phyloP scores from a whole-genome alignment of 2,888 invertebrate species.

The Ptychoptera contaminata region DNA sequence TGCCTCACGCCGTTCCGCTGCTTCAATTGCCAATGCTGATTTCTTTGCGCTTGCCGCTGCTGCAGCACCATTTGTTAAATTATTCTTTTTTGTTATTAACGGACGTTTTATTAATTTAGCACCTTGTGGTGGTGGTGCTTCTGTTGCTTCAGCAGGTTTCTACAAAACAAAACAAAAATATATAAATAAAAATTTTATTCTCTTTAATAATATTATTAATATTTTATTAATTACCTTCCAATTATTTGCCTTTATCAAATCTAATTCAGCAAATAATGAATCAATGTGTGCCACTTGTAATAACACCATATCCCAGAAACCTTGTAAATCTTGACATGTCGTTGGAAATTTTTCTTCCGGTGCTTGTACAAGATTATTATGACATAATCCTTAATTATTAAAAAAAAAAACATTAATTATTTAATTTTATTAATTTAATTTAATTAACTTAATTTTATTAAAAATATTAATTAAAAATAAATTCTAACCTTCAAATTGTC shows the following conservation, averaged over 20 bases:
- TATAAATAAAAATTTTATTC: neutral
- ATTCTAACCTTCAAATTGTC: conserved; percentile 70
- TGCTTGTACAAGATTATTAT: conserved; percentile 47
- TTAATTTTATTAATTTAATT: neutral
- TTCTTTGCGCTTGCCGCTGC: conserved; percentile 13
- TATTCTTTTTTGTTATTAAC: conserved; percentile 12
- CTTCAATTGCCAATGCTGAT: conserved; percentile 18
- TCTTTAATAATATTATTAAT: neutral
- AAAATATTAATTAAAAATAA: neutral
- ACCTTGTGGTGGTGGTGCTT: conserved; percentile 12
- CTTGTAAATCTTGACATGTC: conserved; percentile 76
- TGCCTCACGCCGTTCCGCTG: conserved; percentile 45
- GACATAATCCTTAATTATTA: conserved; percentile 39
- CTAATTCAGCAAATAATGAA: conserved; percentile 55
- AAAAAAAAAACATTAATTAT: conserved; percentile 13
- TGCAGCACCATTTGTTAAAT: conserved; percentile 8
- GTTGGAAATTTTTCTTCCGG: conserved; percentile 75
- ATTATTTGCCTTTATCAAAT: conserved; percentile 41
- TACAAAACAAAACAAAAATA: conserved; percentile 9
- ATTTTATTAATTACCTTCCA: conserved; percentile 40
- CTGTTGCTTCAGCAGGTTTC: conserved; percentile 13
- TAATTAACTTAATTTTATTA: neutral
- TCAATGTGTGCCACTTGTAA: conserved; percentile 80
- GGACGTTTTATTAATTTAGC: conserved; percentile 16
- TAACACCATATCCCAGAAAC: conserved; percentile 97